phyloP scores from a whole-genome alignment of 2,113 vertebrate genomes.

The Etia nguti region DNA sequence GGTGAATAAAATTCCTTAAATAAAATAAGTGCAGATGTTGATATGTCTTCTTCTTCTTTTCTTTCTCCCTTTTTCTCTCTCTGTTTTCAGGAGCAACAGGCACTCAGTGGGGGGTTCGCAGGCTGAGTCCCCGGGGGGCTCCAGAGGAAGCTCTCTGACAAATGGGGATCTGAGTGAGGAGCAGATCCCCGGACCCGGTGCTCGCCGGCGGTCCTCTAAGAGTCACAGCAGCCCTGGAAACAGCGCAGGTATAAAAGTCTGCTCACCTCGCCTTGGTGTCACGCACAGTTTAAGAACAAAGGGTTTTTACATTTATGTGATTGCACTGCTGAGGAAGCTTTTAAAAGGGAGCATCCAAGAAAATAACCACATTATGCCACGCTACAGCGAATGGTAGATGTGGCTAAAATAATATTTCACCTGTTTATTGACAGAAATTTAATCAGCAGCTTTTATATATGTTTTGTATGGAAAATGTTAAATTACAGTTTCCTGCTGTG shows the following conservation, averaged over 20 bases:
- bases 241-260: constrained; percentile 44
- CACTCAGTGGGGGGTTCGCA: constrained; percentile 65
- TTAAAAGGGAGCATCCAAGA: not conserved
- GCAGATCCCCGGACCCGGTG: constrained; percentile 58
- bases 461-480: not conserved
- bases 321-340: not conserved
- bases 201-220: constrained; percentile 68
- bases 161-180: constrained; percentile 66
- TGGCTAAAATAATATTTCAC: not conserved
- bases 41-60: not conserved
- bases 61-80: not conserved
- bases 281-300: not conserved
- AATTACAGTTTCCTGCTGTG: not conserved
- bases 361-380: not conserved
- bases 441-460: not conserved
- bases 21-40: not conserved
- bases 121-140: constrained; percentile 46
- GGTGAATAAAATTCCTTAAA: not conserved
- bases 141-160: constrained; percentile 47
- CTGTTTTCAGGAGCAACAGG: constrained; percentile 69
- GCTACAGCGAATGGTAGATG: not conserved
- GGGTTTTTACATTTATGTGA: not conserved
- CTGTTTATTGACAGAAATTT: not conserved
- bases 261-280: not conserved
- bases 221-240: constrained; percentile 34